These are phyloP conservation scores for Cardiocondyla obscurior DNA, from an alignment of 1,140 invertebrate species.

Conservation along the genomic window DNA sequence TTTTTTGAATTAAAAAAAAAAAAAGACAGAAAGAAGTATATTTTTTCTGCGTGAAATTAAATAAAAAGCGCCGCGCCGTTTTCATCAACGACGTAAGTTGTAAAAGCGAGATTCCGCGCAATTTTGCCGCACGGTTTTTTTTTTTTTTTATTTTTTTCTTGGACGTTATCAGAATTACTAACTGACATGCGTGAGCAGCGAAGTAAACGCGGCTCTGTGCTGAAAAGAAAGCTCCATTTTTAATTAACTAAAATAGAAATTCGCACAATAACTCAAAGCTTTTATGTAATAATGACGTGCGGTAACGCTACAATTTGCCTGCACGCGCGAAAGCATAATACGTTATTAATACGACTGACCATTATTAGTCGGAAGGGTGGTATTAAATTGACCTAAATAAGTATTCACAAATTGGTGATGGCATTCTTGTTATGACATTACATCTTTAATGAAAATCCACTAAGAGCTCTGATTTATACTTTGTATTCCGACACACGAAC, in stretches of 20 bases:
- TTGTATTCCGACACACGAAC: background rate
- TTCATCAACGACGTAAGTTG: background rate
- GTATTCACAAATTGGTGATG: conserved; percentile 7
- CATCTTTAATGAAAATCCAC: background rate
- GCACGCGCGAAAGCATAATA: conserved; percentile 35
- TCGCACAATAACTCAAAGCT: background rate
- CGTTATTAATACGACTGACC: conserved; percentile 47
- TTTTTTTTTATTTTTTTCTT: conserved; percentile 42
- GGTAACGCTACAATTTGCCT: conserved; percentile 28
- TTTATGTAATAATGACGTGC: conserved; percentile 46
- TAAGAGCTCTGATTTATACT: background rate
- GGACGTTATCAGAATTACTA: conserved; percentile 64
- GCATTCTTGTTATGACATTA: background rate
- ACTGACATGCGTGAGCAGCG: conserved; percentile 54
- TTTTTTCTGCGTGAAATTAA: background rate
- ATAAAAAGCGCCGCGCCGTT: background rate
- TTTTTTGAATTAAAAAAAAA: background rate
- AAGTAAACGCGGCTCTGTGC: conserved; percentile 55
- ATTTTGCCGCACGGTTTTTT: background rate
- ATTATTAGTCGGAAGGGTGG: conserved; percentile 33
- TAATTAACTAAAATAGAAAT: conserved; percentile 58
- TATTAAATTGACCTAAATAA: conserved; percentile 49
- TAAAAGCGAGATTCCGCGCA: conserved; percentile 10
- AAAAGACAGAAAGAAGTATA: too few relatives aligned
- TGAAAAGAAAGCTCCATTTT: conserved; percentile 63